Percentiles rank a stretch among this genome's conserved stretches.
These are phyloP conservation scores for Cynodonichthys magdalenae DNA, from an alignment of 2,797 vertebrate species.

Conservation along the genomic window DNA sequence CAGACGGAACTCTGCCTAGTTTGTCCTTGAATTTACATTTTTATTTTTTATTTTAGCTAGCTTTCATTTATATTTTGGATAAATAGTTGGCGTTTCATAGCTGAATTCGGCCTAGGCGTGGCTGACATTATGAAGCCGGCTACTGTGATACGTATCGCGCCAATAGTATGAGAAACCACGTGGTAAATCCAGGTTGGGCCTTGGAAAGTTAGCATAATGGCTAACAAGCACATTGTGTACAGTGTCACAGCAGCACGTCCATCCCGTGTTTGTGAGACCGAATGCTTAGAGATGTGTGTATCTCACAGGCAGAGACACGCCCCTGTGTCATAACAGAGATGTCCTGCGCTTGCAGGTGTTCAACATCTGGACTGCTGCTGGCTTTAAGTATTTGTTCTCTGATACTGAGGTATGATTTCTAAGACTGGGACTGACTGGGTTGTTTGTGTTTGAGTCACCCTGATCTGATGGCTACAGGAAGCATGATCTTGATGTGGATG, in stretches of 20 bases:
- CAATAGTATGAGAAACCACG: conserved; percentile 70
- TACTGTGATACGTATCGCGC: conserved; percentile 55
- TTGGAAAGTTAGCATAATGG: conserved; percentile 64
- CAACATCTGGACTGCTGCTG: background rate
- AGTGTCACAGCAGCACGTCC: background rate
- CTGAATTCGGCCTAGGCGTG: conserved; percentile 50
- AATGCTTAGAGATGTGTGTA: background rate
- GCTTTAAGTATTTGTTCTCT: background rate
- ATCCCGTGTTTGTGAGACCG: background rate
- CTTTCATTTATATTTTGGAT: background rate
- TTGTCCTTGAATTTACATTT: too few species aligned
- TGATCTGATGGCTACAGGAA: conserved; percentile 15
- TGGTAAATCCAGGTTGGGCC: conserved; percentile 67
- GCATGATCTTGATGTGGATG: conserved; percentile 24
- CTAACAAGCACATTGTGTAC: conserved; percentile 48
- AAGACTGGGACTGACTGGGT: background rate
- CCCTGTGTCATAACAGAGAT: conserved; percentile 51
- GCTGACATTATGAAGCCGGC: conserved; percentile 64
- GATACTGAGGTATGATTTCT: background rate
- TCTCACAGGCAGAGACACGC: conserved; percentile 47
- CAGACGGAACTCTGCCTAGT: too few species aligned
- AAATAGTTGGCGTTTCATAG: conserved; percentile 17
- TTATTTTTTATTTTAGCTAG: background rate
- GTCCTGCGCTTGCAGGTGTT: background rate
- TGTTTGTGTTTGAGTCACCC: conserved; percentile 1